Base-by-base conservation (phyloP, 2,797 vertebrate genomes). In the Pseudochirops corinnae region DNA sequence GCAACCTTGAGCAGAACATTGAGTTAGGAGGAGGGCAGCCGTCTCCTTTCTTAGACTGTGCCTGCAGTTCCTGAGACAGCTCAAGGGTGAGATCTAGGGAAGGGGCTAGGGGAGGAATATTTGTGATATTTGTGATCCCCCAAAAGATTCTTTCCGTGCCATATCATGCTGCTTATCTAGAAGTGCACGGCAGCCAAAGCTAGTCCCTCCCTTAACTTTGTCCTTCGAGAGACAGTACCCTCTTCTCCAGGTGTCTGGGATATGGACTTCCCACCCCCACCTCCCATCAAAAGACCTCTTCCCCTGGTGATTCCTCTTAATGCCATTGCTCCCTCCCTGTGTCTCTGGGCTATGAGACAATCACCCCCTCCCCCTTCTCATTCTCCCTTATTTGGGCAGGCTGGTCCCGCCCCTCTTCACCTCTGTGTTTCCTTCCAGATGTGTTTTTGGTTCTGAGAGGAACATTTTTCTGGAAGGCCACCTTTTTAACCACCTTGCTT, bases 121-220 rank as follows among this genome's bases (percentile, higher is more conserved):
- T 29, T 31, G 46, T 93, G 91, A 3, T 95, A 92, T 95, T 26
- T 31, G 52, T 93, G 91, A 60, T 93, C 33, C 91, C 87, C 92
- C 95, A 96, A 82, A 96, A 93, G 93, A 56, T 62, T 93, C 95
- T 98, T 95, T 96, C 97, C 97, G 97, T 98, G 98, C 98, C 98
- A 98, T 98, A 97, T 95, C 74, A 1, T 96, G 92, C 92, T 93
- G 46, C 55, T 91, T 56, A 57, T 91, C 95, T 92, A 57, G 93
- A 98, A n/a, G 98, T 97, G 98, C 97, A 97, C 95, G 93, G 94
- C 52, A 96, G 98, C 98, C 98, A 98, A 98, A 98, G 9, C 96
- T 95, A 62, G 94, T 82, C 33, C 0, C 33, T 96, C 94, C 87
- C 57, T 97, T 95, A 67, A 94, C 90, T 26, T 3, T 10, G 0